Evolutionary conservation across 1,140 invertebrate genomes (phyloP).

Genomic region (Megalopta genalis): DNA sequence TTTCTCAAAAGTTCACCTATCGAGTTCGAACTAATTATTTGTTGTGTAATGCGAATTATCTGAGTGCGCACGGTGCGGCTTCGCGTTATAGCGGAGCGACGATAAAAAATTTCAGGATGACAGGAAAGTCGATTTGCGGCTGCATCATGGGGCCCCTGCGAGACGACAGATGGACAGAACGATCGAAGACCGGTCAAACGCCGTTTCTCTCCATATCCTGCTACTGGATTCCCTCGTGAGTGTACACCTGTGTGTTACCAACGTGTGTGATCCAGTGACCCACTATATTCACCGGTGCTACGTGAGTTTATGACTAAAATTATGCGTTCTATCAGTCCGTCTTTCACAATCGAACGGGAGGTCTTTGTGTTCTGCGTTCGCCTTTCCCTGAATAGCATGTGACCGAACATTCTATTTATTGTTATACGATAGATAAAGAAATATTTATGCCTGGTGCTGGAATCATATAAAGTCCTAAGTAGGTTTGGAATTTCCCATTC

Average conservation of each 20-base stretch:
- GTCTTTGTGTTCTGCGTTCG: not conserved
- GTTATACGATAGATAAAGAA: too few relatives aligned
- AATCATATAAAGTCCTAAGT: too few relatives aligned
- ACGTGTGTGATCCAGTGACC: conserved; percentile 68
- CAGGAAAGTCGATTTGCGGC: conserved; percentile 31
- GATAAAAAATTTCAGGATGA: not conserved
- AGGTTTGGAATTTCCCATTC: too few relatives aligned
- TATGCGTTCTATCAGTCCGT: conserved; percentile 19
- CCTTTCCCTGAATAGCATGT: not conserved
- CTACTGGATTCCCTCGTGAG: conserved; percentile 40
- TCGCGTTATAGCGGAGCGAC: not conserved
- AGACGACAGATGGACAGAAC: conserved; percentile 35
- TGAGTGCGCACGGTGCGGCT: not conserved
- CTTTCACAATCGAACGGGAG: not conserved
- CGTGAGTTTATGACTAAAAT: conserved; percentile 39
- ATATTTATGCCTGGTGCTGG: too few relatives aligned
- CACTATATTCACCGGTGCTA: conserved; percentile 47
- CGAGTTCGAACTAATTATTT: not conserved
- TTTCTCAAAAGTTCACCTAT: too few relatives aligned
- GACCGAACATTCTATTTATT: not conserved
- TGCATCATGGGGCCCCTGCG: not conserved
- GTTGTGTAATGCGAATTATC: not conserved
- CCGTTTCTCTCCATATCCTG: conserved; percentile 65
- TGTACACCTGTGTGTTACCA: conserved; percentile 28
- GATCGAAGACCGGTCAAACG: conserved; percentile 47